Evolutionary conservation across 2,888 invertebrate genomes (phyloP), one percentile per base, ranked within the genome.

Genomic region (Hypselothyrea guttata): DNA sequence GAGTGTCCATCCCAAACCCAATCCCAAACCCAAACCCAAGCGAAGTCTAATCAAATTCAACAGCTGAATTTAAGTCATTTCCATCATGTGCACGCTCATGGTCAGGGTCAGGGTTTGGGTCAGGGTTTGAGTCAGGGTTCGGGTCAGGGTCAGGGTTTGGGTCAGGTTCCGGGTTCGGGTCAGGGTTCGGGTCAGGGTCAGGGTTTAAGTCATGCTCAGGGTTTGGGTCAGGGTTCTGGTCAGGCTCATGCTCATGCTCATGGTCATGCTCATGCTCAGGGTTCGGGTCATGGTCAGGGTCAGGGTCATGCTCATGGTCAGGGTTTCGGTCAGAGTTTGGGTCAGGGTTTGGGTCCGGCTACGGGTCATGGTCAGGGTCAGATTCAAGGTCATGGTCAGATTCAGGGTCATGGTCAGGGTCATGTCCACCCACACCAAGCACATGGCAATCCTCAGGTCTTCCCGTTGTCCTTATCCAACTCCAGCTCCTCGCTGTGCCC

Each of bases 401-500:
- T 16, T 4, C 35, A 37, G 3, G 35, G 9, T 8, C 34, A 47
- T 16, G 8, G 18, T n/a, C 45, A 31, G 9, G 2, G 11, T n/a
- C 45, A 45, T n/a, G 4, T n/a, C 11, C 44, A 61, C 2, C 52
- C 62, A 22, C 37, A 52, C 52, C 72, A 52, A 4, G 59, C 61
- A 13, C 64, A 67, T n/a, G 15, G 5, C 9, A 60, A 63, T 12
- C 9, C 27, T 2, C 69, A 53, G 16, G 38, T 35, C 5, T 64
- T 57, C 34, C 62, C 63, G 7, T 5, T 72, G 8, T 61, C 72
- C 1, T 62, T 60, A 0, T 66, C 73, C 2, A 71, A 68, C 42
- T 75, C 78, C 1, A 41, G 59, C 0, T 61, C 78, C 1, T 75
- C 75, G 2, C 40, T 71, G 0, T 71, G 66, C 2, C 59, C 69